Base-by-base conservation (phyloP, 1,140 invertebrate species). In the Alviniconcha marisindica region DNA sequence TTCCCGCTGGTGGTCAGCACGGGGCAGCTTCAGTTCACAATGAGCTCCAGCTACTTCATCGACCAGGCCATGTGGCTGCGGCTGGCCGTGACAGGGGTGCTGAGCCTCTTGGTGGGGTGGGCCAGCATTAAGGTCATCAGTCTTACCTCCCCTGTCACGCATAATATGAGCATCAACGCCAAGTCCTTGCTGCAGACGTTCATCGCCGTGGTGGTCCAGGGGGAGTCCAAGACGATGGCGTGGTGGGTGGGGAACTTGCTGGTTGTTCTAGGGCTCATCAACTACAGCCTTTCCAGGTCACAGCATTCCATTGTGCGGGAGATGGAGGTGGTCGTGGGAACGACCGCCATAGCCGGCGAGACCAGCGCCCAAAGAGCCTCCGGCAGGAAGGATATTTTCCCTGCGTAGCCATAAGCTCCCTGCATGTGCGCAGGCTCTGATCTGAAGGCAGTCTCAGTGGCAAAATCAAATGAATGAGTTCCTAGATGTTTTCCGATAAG, bases 161-260 rank as follows among this genome's bases (percentile, higher is more conserved):
- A 93, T 84, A 92, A 93, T 76, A 90, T 93, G 44, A 93, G 92
- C 82, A 92, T 92, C 77, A 93, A 92, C 81, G 88, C 92, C 21
- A 93, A 93, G 74, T 91, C 93, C 1, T 88, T 93, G 7, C 63
- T 89, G n/a, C 92, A 93, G 88, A 93, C 92, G 15, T 69, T 93
- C 38, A 83, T 93, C 31, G 92, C 92, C 15, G 90, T 93, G 18
- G 36, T 92, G 12, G 89, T 87, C 73, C 90, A 88, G 82, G 81
- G 88, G 2, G 91, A 93, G 77, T 76, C 79, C 1, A 92, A 93
- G 73, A 88, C 89, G 18, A 48, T 86, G 14, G 78, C 89, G 28
- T 93, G 92, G 92, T 93, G 92, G 92, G 76, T 88, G 31, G 91
- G 91, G 28, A 92, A 93, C 78, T 63, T 91, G 21, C 83, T 92